Evolutionary conservation across 2,113 vertebrate genomes (phyloP), one percentile per base, ranked within the genome.

Genomic region (Nannospalax galili): DNA sequence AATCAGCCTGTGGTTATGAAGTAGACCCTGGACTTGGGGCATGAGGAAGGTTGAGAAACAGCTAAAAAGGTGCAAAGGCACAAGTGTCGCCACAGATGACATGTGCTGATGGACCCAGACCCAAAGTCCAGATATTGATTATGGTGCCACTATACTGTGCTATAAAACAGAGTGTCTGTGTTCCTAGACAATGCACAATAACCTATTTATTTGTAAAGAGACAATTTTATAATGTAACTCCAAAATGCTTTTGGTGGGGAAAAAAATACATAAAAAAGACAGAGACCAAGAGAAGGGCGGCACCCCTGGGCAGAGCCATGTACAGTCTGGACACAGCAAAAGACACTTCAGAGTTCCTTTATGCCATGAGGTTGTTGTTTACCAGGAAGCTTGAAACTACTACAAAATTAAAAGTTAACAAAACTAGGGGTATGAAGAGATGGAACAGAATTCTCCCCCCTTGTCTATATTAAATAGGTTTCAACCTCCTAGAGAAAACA

Each of bases 101-200:
- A 72, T 52, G 8, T 90, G 26, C 67, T 45, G 24, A 37, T 0
- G 8, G 52, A 62, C 28, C 73, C 58, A 0, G 7, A 42, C 69
- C 45, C 80, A 91, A 7, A 2, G 22, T 75, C 60, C 70, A 72
- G 7, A 90, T 40, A 42, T 86, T 84, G 26, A 74, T 81, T 24
- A 70, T 0, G 16, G 42, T 5, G 64, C 19, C 28, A 74, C 0
- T 26, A 58, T 20, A 45, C 35, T 45, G 2, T 48, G 3, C 64
- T 69, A 77, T 69, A 93, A 64, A 91, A 82, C 35, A 95, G 52
- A 92, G 82, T 70, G 60, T 40, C 32, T 26, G 78, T 65, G 28
- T 48, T 77, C 28, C n/a, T 73, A 42, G 37, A 52, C 30, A 93
- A 89, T n/a, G 30, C 8, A 52, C 72, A 77, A 62, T 32, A 52